phyloP scores from a whole-genome alignment of 2,113 vertebrate genomes.

The Calidris pygmaea region DNA sequence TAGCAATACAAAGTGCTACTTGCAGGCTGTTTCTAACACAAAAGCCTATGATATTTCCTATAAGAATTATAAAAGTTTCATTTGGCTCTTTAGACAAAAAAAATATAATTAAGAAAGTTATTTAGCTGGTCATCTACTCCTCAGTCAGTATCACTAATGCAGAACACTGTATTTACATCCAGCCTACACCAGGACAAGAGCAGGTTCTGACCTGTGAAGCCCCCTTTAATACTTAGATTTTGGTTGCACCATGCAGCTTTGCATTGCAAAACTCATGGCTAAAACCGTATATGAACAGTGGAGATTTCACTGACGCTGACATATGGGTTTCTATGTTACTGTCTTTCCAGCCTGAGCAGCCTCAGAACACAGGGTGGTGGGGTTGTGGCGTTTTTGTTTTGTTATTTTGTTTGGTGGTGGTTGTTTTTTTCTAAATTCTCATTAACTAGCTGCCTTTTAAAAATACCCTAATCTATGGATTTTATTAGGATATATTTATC shows the following conservation, averaged over 20 bases:
- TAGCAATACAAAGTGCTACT: neutral
- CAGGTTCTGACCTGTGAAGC: neutral
- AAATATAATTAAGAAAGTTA: neutral
- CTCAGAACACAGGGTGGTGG: neutral
- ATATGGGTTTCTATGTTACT: neutral
- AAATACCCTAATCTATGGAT: neutral
- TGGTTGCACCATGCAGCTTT: neutral
- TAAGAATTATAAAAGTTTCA: neutral
- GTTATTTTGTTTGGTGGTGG: neutral
- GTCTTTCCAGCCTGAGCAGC: neutral
- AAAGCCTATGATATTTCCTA: neutral
- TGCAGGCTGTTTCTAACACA: neutral
- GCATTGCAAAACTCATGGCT: neutral
- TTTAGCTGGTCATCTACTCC: neutral
- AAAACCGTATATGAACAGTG: neutral
- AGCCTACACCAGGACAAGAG: neutral
- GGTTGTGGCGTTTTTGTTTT: neutral
- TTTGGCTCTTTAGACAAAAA: neutral
- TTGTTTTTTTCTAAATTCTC: neutral
- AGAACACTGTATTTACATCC: neutral
- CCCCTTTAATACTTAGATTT: neutral
- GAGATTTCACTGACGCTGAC: neutral
- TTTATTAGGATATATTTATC: slow-evolving; percentile 48
- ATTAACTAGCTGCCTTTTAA: neutral
- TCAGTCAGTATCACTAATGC: neutral